Percentiles rank a stretch among this genome's conserved stretches.
Evolutionary conservation across 2,797 vertebrate species (phyloP).

Genomic region (Capromys pilorides): DNA sequence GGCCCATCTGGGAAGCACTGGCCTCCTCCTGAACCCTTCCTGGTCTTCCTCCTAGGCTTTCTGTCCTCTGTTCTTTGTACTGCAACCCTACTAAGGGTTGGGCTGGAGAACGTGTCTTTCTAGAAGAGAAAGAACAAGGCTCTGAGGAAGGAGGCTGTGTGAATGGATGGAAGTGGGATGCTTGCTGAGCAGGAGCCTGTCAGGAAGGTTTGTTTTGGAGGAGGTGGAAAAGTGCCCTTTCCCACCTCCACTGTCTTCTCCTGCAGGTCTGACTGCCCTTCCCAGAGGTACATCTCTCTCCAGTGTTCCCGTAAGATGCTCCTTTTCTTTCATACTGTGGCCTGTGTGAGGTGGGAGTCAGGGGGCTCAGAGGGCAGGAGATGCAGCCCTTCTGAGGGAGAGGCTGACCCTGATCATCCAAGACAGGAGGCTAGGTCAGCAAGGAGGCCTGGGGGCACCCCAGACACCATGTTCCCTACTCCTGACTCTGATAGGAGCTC

Average conservation of each 20-base stretch:
- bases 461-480: background rate
- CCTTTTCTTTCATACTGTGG: constrained; percentile 25
- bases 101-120: background rate
- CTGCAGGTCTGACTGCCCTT: constrained; percentile 87
- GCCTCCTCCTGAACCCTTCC: background rate
- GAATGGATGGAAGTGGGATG: background rate
- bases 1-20: background rate
- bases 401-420: background rate
- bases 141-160: background rate
- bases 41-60: background rate
- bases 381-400: background rate
- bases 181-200: background rate
- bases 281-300: constrained; percentile 87
- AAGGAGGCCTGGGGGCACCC: background rate
- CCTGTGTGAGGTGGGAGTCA: background rate
- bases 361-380: background rate
- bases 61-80: background rate
- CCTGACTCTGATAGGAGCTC: background rate
- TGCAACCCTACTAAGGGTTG: background rate
- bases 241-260: constrained; percentile 64
- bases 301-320: constrained; percentile 91
- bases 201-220: background rate
- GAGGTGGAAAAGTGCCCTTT: background rate
- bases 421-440: background rate
- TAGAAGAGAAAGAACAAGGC: background rate